phyloP scores from a whole-genome alignment of 2,888 invertebrate species.

The Lepas anatifera region DNA sequence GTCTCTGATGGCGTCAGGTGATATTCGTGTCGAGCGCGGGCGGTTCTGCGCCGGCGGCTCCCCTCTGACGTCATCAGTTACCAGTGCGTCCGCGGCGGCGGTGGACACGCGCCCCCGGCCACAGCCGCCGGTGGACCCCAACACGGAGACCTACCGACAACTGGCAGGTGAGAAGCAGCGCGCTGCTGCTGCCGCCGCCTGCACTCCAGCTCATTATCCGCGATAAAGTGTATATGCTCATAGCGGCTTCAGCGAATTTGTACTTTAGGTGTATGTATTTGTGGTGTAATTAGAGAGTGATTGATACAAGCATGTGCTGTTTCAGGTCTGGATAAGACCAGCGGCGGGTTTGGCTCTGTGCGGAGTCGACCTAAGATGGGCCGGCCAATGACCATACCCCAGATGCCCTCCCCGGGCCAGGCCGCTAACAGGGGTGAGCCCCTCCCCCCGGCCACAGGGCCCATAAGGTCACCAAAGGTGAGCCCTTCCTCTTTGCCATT shows the following conservation, averaged over 20 bases:
- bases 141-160: conserved; percentile 3
- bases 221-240: too few relatives aligned
- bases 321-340: background rate
- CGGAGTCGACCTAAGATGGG: background rate
- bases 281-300: too few relatives aligned
- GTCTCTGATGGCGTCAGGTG: background rate
- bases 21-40: background rate
- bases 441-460: background rate
- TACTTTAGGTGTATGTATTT: too few relatives aligned
- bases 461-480: background rate
- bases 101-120: background rate
- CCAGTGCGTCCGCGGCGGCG: background rate
- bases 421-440: background rate
- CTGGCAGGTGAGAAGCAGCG: background rate
- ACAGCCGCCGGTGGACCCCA: background rate
- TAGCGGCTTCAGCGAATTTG: too few relatives aligned
- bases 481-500: too few relatives aligned
- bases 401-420: too few relatives aligned
- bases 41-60: background rate
- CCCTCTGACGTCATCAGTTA: background rate
- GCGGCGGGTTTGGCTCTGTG: background rate
- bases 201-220: too few relatives aligned
- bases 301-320: too few relatives aligned
- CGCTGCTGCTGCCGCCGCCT: too few relatives aligned
- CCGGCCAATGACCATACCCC: too few relatives aligned